Conservation (phyloP, 2,888 invertebrate genomes). For the Argyresthia goedartella region DNA sequence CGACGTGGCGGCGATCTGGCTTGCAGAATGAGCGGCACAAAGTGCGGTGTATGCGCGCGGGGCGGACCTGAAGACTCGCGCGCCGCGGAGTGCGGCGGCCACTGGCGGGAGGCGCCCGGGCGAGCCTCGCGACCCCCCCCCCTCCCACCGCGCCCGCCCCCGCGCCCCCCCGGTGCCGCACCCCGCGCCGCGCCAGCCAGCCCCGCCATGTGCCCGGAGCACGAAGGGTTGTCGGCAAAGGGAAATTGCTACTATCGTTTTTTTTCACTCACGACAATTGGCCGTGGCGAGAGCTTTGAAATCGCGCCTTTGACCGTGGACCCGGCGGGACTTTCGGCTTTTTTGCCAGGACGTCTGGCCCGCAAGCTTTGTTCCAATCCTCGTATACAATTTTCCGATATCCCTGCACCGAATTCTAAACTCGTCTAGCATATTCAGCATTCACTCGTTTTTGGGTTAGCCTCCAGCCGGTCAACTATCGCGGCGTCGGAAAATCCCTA, state of each 20-base stretch:
- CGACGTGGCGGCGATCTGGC: conserved; percentile 51
- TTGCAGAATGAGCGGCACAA: conserved; percentile 57
- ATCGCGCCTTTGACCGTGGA: conserved; percentile 25
- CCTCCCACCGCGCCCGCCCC: conserved; percentile 56
- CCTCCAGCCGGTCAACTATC: no score
- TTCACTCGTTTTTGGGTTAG: conserved; percentile 19
- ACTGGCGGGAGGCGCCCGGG: conserved; percentile 69
- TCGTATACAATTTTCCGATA: no score
- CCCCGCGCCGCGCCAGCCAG: conserved; percentile 17
- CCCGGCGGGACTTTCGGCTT: background rate
- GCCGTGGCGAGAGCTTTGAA: conserved; percentile 28
- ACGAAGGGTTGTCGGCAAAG: conserved; percentile 60
- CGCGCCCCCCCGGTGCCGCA: conserved; percentile 24
- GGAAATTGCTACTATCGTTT: conserved; percentile 52
- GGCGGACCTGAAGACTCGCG: conserved; percentile 64
- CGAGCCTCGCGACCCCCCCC: conserved; percentile 63
- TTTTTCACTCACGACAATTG: conserved; percentile 46
- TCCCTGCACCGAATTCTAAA: no score
- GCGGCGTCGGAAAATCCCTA: conserved; percentile 45
- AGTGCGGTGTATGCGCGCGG: no score
- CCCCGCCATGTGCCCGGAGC: conserved; percentile 7
- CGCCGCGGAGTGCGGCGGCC: conserved; percentile 61
- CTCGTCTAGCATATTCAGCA: no score
- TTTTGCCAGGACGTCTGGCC: background rate
- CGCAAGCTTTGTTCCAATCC: background rate